Evolutionary conservation across 1,140 invertebrate genomes (phyloP).

Genomic region (Eubasilissa regina): DNA sequence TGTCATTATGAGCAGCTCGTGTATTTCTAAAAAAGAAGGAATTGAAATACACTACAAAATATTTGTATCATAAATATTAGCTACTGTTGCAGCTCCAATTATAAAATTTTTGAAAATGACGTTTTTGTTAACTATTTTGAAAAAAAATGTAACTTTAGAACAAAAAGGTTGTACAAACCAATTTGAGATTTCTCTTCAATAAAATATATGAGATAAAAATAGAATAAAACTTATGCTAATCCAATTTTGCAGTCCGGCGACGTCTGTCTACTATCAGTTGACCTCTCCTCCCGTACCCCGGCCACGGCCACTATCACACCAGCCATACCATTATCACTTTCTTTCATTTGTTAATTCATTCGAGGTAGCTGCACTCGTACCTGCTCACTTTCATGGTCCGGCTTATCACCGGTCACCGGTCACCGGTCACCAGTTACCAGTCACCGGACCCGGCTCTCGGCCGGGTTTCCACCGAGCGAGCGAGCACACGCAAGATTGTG

Average conservation of each 20-base stretch:
- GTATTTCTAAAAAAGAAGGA: too few relatives aligned
- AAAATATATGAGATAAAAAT: too few relatives aligned
- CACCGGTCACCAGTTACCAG: neutral
- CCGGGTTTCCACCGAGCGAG: neutral
- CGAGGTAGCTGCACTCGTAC: neutral
- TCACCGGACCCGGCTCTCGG: neutral
- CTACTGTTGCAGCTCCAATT: too few relatives aligned
- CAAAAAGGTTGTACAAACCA: too few relatives aligned
- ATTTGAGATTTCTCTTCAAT: too few relatives aligned
- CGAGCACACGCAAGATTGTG: neutral
- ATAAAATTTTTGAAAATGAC: too few relatives aligned
- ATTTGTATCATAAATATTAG: too few relatives aligned
- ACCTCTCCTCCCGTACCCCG: neutral
- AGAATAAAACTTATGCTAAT: too few relatives aligned
- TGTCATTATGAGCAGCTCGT: too few relatives aligned
- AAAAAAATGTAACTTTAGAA: too few relatives aligned
- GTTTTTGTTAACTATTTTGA: too few relatives aligned
- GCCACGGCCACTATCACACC: neutral
- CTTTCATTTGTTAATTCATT: neutral
- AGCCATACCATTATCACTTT: neutral
- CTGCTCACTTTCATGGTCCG: constrained; percentile 2
- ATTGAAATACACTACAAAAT: too few relatives aligned
- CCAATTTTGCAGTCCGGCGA: neutral
- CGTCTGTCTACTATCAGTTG: neutral
- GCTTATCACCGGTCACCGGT: neutral